Evolutionary conservation across 2,113 vertebrate genomes (phyloP), one percentile per base, ranked within the genome.

Genomic region (Campylomormyrus tamandua): DNA sequence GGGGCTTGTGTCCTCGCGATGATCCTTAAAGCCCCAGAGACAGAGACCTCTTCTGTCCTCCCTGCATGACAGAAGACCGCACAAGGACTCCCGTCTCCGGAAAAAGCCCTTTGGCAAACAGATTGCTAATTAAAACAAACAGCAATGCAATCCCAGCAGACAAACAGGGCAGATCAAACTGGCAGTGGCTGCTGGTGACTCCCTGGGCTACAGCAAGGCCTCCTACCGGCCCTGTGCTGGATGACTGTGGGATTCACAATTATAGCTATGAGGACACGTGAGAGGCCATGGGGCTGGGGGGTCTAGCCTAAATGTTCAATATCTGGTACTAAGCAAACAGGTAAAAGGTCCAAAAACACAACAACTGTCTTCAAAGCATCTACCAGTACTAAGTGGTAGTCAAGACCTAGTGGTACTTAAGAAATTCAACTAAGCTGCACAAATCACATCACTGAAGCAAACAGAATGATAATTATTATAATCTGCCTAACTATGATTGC

Each of bases 111-210:
- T 94, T 93, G 92, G 92, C 94, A 96, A 96, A 95, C 93, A 95
- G 45, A 90, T 89, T 89, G 92, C 93, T 94, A 94, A 95, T 95
- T 95, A 95, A 95, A 95, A 95, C 93, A 95, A 96, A 95, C 94
- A 95, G 93, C 87, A 83, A 89, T 31, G 90, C 83, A 80, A 93
- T 91, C 90, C 92, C 90, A 21, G 4, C 91, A 91, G 94, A 91
- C 89, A 90, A 92, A 87, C 92, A 92, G 90, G 92, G 93, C 92
- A 93, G 93, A 92, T 91, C 92, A 95, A 94, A 94, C 92, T 93
- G 91, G 87, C 90, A 31, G 88, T 85, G 91, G 89, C 92, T 92
- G 89, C 92, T 89, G 92, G 92, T 92, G 90, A 90, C 91, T 46
- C 31, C 77, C 52, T 89, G 35, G 19, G 31, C 24, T 48, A 48